Conservation (phyloP, 2,113 vertebrate genomes). For the Budorcas taxicolor region DNA sequence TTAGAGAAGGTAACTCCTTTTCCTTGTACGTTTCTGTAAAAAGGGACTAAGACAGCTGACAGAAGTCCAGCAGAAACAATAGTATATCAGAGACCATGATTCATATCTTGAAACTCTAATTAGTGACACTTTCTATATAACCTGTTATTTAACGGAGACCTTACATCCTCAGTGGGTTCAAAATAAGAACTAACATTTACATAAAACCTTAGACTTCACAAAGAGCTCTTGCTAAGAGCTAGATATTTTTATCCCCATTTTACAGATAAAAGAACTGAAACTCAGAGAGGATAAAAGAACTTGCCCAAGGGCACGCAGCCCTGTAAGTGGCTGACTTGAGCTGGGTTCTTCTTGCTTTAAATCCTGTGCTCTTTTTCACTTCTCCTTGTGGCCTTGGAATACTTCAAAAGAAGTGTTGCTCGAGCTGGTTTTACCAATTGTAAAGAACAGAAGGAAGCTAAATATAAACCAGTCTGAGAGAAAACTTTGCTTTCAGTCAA, state of each 20-base stretch:
- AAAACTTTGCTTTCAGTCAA: slow-evolving; percentile 32
- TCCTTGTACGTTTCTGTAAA: background rate
- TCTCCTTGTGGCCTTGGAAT: slow-evolving; percentile 48
- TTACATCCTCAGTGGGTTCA: background rate
- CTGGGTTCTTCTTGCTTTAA: slow-evolving; percentile 40
- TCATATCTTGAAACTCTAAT: background rate
- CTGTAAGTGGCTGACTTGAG: background rate
- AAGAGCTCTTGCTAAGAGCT: slow-evolving; percentile 44
- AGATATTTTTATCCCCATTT: slow-evolving; percentile 68
- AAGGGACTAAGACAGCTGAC: background rate
- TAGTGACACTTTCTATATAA: background rate
- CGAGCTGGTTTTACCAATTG: slow-evolving; percentile 36
- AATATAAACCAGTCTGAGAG: slow-evolving; percentile 55
- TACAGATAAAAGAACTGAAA: slow-evolving; percentile 57
- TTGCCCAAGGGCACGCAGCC: background rate
- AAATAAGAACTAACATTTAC: slow-evolving; percentile 44
- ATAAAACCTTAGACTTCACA: slow-evolving; percentile 41
- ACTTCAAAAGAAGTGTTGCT: slow-evolving; percentile 54
- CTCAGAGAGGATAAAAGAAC: slow-evolving; percentile 36
- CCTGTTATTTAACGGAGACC: background rate
- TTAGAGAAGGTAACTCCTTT: background rate
- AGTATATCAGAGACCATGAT: background rate
- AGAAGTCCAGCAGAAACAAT: background rate
- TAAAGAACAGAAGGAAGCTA: slow-evolving; percentile 60
- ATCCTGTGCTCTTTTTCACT: slow-evolving; percentile 43